These are phyloP conservation scores for Calliopsis andreniformis DNA, from an alignment of 1,140 invertebrate genomes.

Conservation along the genomic window DNA sequence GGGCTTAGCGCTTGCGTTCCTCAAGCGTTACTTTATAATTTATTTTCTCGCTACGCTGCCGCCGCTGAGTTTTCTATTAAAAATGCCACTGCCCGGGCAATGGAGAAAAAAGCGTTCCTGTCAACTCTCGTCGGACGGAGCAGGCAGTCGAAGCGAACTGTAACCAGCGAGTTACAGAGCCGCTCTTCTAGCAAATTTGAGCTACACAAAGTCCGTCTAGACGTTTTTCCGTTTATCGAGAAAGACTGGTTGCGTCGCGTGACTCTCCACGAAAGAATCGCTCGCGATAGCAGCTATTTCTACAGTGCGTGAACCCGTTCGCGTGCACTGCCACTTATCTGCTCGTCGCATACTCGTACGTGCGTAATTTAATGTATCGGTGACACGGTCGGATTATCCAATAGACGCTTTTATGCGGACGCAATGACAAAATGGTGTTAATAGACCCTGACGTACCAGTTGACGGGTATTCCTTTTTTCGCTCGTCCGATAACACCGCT, in stretches of 20 bases:
- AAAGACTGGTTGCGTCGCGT: slow-evolving; percentile 4
- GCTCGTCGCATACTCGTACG: slow-evolving; percentile 11
- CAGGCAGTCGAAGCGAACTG: slow-evolving; percentile 2
- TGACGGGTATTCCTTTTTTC: background rate
- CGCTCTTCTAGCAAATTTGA: slow-evolving; percentile 35
- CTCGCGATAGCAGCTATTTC: slow-evolving; percentile 14
- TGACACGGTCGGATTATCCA: slow-evolving; percentile 45
- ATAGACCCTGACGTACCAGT: slow-evolving; percentile 23
- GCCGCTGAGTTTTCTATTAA: background rate
- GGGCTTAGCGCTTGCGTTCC: slow-evolving; percentile 39
- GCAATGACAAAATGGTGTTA: slow-evolving; percentile 36
- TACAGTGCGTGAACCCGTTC: slow-evolving; percentile 4
- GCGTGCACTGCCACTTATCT: slow-evolving; percentile 31
- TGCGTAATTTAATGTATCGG: slow-evolving; percentile 50
- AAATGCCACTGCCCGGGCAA: background rate
- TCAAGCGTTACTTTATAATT: slow-evolving; percentile 47
- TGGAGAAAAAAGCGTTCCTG: background rate
- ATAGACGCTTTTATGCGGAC: slow-evolving; percentile 36
- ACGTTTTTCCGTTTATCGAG: slow-evolving; percentile 32
- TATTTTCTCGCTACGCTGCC: slow-evolving; percentile 34
- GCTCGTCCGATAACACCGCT: slow-evolving; percentile 4
- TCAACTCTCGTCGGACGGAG: background rate
- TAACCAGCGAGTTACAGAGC: slow-evolving; percentile 2
- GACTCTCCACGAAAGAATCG: slow-evolving; percentile 10
- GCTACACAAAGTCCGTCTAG: slow-evolving; percentile 27